Evolutionary conservation across 2,113 vertebrate species (phyloP).

Genomic region (Mus spicilegus): DNA sequence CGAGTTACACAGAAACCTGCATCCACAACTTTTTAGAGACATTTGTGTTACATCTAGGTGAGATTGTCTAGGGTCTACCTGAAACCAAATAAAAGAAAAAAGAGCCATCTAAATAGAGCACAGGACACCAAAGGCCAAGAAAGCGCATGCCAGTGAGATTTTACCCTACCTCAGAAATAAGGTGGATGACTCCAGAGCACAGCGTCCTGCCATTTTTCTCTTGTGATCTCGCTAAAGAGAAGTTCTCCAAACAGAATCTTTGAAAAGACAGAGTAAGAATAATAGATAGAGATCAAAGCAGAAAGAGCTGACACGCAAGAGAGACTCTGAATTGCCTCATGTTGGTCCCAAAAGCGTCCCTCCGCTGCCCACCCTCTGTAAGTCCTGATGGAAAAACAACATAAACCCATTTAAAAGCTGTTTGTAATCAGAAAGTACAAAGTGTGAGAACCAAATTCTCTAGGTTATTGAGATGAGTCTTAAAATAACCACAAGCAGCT

Average conservation of each 20-base stretch:
- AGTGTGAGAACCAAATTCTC: constrained; percentile 70
- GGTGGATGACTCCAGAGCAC: background rate
- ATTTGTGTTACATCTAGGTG: background rate
- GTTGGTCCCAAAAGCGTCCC: constrained; percentile 12
- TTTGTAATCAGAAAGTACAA: constrained; percentile 75
- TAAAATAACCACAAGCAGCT: constrained; percentile 72
- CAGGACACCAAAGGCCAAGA: background rate
- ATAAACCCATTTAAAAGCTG: constrained; percentile 66
- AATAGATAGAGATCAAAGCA: constrained; percentile 51
- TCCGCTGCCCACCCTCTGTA: background rate
- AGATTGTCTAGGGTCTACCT: background rate
- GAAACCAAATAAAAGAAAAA: background rate
- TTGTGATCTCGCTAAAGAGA: background rate
- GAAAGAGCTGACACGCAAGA: constrained; percentile 64
- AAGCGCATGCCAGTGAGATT: too few species aligned
- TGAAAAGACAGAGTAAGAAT: constrained; percentile 34
- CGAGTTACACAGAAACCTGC: background rate
- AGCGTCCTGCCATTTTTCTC: background rate
- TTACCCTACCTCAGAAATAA: constrained; percentile 39
- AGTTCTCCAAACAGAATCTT: constrained; percentile 30
- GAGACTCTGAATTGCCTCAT: constrained; percentile 53
- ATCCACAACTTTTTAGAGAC: background rate
- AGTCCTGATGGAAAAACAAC: constrained; percentile 65
- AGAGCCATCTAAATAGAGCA: background rate
- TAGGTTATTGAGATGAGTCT: constrained; percentile 59